Evolutionary conservation across 2,888 invertebrate genomes (phyloP), one percentile per base, ranked within the genome.

Genomic region (Brachylomia viminalis): DNA sequence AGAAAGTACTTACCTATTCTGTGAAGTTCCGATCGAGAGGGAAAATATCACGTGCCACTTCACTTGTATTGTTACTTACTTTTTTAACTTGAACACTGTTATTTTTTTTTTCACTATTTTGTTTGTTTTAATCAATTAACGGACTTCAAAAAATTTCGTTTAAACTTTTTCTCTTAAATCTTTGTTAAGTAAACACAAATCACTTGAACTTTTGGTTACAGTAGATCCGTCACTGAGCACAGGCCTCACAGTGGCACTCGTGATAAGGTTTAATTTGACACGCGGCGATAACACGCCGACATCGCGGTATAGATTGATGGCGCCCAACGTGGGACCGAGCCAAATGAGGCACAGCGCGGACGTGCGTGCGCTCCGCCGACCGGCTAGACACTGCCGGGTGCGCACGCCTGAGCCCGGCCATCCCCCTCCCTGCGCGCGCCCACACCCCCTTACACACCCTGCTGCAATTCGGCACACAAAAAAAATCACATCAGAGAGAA

Each of bases 351-450:
- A 87, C 88, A 83, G 83, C 89, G 85, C 84, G 77, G 83, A 89
- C 90, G 90, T 90, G 86, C 91, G 89, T 80, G 82, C 89, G 85
- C 86, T 85, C 74, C 91, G 92, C 90, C 92, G 89, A 88, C 89
- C 91, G 91, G 92, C 91, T 88, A 87, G 92, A 88, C 85, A 96
- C 96, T 95, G 94, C 92, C 95, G 95, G 93, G 91, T 94, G 95
- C 95, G 95, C 95, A 95, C 93, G 95, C 95, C 95, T 94, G 94
- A 91, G 91, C 95, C 95, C 95, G 93, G 94, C 92, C 93, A 90
- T 80, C 91, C 93, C 93, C 91, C 90, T 90, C 92, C 91, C 89
- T 84, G 78, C 79, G 71, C 78, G 47, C 77, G 38, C 79, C 74
- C 77, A 86, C 49, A 80, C 82, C 82, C 88, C 86, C 89, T 82